A percentile compares a stretch with the other conserved stretches of the same genome.
Evolutionary conservation across 2,888 invertebrate species (phyloP).

Genomic region (Zootermopsis nevadensis): DNA sequence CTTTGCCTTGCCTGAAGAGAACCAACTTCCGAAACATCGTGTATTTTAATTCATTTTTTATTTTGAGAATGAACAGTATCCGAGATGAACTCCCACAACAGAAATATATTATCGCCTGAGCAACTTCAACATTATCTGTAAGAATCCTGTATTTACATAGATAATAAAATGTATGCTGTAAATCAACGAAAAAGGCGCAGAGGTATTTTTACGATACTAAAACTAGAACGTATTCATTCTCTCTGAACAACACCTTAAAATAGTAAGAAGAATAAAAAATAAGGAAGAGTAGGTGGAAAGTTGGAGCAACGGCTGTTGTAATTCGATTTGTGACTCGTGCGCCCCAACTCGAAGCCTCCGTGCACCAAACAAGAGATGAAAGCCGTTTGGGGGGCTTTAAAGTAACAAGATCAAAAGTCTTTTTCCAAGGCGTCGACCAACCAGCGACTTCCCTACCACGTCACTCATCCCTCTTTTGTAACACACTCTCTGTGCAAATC

Average conservation of each 20-base stretch:
- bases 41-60: too few relatives aligned
- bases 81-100: too few relatives aligned
- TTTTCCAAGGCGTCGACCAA: slow-evolving; percentile 26
- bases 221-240: neutral
- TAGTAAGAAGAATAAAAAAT: neutral
- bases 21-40: too few relatives aligned
- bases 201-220: neutral
- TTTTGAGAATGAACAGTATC: too few relatives aligned
- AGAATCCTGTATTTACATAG: neutral
- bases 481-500: neutral
- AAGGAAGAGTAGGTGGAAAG: neutral
- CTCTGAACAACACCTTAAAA: neutral
- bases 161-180: neutral
- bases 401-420: slow-evolving; percentile 27
- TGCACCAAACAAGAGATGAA: slow-evolving; percentile 21
- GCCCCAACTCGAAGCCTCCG: neutral
- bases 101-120: neutral
- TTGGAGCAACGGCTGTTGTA: slow-evolving; percentile 18
- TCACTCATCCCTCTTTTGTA: neutral
- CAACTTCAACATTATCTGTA: neutral
- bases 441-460: neutral
- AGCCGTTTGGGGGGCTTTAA: slow-evolving; percentile 25
- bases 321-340: slow-evolving; percentile 33
- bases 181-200: neutral
- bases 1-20: too few relatives aligned